Percentiles rank a stretch among this genome's conserved stretches.
phyloP scores from a whole-genome alignment of 2,888 invertebrate species.

The Vanessa cardui region DNA sequence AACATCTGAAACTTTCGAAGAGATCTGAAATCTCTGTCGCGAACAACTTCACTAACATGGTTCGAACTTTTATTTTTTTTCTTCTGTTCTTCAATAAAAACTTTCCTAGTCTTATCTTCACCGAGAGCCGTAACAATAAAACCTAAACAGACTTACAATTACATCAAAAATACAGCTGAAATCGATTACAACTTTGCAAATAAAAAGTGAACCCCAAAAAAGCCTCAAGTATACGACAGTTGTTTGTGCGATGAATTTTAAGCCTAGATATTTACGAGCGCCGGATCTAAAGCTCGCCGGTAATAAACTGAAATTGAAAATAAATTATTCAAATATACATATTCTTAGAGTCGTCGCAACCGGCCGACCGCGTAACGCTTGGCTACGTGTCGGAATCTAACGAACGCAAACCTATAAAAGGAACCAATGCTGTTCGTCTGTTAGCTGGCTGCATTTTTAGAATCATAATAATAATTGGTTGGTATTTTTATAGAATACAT shows the following conservation, averaged over 20 bases:
- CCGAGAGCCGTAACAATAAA: conserved; percentile 9
- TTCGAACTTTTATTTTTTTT: too few relatives aligned
- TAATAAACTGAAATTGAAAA: conserved; percentile 16
- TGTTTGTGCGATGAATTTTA: background rate
- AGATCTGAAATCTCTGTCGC: too few relatives aligned
- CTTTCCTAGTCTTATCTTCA: too few relatives aligned
- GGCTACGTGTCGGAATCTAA: background rate
- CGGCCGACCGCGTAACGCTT: background rate
- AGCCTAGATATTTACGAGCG: background rate
- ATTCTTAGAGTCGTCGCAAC: background rate
- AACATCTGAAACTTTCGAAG: too few relatives aligned
- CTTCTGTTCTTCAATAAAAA: too few relatives aligned
- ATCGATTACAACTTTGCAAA: conserved; percentile 27
- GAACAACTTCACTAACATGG: too few relatives aligned
- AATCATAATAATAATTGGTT: too few relatives aligned
- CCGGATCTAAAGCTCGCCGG: background rate
- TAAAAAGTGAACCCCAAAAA: conserved; percentile 6
- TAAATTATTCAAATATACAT: conserved; percentile 20
- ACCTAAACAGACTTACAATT: conserved; percentile 3
- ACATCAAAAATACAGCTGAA: conserved; percentile 13
- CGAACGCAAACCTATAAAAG: too few relatives aligned
- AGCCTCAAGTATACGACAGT: background rate
- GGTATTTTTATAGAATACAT: too few relatives aligned
- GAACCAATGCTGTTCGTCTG: too few relatives aligned
- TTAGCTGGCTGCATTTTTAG: too few relatives aligned